Evolutionary conservation across 2,113 vertebrate species (phyloP).

Genomic region (Zingel zingel): DNA sequence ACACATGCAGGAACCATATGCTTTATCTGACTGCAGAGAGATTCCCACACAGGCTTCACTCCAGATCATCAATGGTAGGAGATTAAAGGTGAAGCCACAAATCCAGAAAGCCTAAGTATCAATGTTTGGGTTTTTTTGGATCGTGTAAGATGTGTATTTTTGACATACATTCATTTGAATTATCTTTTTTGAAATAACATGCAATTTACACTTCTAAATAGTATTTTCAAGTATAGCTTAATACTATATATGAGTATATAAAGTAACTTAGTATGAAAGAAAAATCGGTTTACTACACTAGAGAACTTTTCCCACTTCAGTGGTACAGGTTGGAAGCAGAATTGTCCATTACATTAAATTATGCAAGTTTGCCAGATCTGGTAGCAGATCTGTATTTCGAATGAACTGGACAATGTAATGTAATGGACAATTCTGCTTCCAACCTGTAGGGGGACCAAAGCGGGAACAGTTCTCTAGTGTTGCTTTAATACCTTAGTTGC

Average conservation of each 20-base stretch:
- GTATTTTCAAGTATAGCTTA: background rate
- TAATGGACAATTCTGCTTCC: too few species aligned
- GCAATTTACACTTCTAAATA: background rate
- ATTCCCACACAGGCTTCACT: slow-evolving; percentile 60
- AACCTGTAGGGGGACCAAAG: too few species aligned
- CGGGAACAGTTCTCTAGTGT: too few species aligned
- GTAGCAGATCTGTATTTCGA: too few species aligned
- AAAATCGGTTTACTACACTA: background rate
- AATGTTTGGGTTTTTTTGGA: background rate
- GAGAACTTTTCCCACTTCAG: too few species aligned
- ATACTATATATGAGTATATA: background rate
- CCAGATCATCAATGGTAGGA: slow-evolving; percentile 67
- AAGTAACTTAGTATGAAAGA: background rate
- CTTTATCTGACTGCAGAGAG: slow-evolving; percentile 56
- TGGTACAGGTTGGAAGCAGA: too few species aligned
- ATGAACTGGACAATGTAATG: too few species aligned
- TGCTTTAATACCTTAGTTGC: background rate
- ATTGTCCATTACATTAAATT: too few species aligned
- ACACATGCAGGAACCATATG: slow-evolving; percentile 82
- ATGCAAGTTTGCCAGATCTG: too few species aligned
- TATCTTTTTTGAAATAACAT: background rate
- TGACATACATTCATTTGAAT: background rate
- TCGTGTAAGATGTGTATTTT: background rate
- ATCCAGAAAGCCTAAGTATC: slow-evolving; percentile 21
- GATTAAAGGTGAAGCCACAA: slow-evolving; percentile 61